Base-by-base conservation (phyloP, 1,140 invertebrate species). In the Littorina saxatilis region DNA sequence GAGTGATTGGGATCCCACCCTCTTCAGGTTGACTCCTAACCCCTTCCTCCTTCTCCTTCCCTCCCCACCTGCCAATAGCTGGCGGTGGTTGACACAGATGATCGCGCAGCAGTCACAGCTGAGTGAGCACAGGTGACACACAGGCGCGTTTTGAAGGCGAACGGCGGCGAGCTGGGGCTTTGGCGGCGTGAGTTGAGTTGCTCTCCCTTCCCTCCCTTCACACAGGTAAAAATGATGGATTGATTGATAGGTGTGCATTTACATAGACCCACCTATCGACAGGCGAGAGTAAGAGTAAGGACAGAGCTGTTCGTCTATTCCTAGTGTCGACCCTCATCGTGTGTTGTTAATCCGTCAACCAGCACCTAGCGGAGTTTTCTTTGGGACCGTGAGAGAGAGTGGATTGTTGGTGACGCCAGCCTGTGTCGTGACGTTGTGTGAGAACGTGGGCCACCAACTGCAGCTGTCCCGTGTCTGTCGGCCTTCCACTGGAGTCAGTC, bases 231-330 rank as follows among this genome's bases (percentile, higher is more conserved):
- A 43, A 11, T 73, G 70, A 73, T 73, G 40, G 55, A 78, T 63
- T 78, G 76, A 78, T 63, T 78, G 76, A 78, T 78, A 78, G 76
- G 76, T 66, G 37, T 5, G 29, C 52, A 78, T 78, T 78, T 78
- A 78, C 76, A 78, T 78, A 78, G 76, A 78, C 76, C 63, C 76
- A 78, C 76, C 76, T 78, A 78, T 78, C 58, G 76, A 40, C 76
- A 58, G 76, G 35, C 20, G 52, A 23, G 32, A 63, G 55, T 5
- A 23, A 70, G 66, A 70, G 37, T 35, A 11, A 35, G 29, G 66
- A 9, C 7, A 17, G 35, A 7, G 23, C 13, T 37, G 70, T 20
- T n/a, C n/a, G n/a, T n/a, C n/a, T n/a, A n/a, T n/a, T n/a, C n/a
- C n/a, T n/a, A n/a, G n/a, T n/a, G n/a, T n/a, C n/a, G n/a, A n/a